Evolutionary conservation across 2,797 vertebrate genomes (phyloP).

Genomic region (Molossus alvarezi): DNA sequence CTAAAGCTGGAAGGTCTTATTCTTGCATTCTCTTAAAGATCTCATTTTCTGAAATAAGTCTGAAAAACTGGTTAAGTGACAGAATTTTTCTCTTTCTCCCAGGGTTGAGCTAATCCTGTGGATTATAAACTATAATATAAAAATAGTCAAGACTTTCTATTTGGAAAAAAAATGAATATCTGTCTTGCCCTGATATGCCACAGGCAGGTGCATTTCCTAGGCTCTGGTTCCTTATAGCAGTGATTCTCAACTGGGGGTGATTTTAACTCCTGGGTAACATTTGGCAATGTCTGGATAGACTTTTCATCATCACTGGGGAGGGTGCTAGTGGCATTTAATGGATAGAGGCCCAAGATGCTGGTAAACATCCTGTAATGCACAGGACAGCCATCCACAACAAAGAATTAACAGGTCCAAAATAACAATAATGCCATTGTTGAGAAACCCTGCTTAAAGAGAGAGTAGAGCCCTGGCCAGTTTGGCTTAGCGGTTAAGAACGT

Average conservation of each 20-base stretch:
- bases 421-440: neutral
- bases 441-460: neutral
- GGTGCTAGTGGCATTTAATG: neutral
- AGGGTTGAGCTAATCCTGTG: slow-evolving; percentile 5
- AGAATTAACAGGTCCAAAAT: slow-evolving; percentile 13
- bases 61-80: slow-evolving; percentile 65
- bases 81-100: slow-evolving; percentile 1
- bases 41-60: slow-evolving; percentile 70
- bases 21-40: slow-evolving; percentile 52
- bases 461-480: neutral
- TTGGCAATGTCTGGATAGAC: neutral
- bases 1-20: slow-evolving; percentile 59
- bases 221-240: neutral
- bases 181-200: slow-evolving; percentile 37
- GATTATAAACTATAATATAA: slow-evolving; percentile 32
- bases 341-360: neutral
- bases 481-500: too few relatives aligned
- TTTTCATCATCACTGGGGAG: neutral
- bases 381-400: neutral
- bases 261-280: neutral
- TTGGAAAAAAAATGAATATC: neutral
- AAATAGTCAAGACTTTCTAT: slow-evolving; percentile 39
- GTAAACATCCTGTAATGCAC: neutral
- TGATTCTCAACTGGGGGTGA: neutral
- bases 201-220: neutral